Percentiles rank a stretch among this genome's conserved stretches.
Conservation (phyloP, 23 tunicate genomes). For the Halocynthia roretzi region DNA sequence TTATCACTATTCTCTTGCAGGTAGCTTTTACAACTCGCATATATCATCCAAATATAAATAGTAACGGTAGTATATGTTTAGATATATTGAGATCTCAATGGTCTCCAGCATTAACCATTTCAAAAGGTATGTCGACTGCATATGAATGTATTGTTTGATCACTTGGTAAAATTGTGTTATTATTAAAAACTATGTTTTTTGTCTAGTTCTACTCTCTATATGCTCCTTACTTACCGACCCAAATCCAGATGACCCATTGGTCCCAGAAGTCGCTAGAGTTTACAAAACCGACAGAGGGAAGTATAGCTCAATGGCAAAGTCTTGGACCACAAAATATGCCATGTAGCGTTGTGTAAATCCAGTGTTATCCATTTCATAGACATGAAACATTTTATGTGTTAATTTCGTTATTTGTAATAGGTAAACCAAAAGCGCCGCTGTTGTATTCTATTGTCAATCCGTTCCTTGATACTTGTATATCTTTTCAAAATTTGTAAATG, state of each 20-base stretch:
- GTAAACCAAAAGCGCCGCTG: too few relatives aligned
- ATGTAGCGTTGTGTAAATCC: neutral
- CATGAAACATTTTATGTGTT: too few relatives aligned
- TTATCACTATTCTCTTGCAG: slow-evolving; percentile 27
- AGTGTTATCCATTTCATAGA: too few relatives aligned
- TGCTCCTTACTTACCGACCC: slow-evolving; percentile 33
- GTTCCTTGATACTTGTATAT: too few relatives aligned
- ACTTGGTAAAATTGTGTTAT: neutral
- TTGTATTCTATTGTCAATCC: too few relatives aligned
- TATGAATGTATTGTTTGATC: too few relatives aligned
- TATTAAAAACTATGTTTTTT: neutral
- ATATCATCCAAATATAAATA: slow-evolving; percentile 85
- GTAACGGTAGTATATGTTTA: slow-evolving; percentile 86
- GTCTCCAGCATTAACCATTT: slow-evolving; percentile 87
- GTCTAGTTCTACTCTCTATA: slow-evolving; percentile 64
- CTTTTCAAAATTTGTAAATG: too few relatives aligned
- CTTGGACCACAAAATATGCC: slow-evolving; percentile 89
- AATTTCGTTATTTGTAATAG: too few relatives aligned
- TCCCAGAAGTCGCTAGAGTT: slow-evolving; percentile 18
- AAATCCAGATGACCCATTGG: slow-evolving; percentile 43
- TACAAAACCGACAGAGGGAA: slow-evolving; percentile 14
- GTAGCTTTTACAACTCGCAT: slow-evolving; percentile 63
- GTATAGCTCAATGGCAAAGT: slow-evolving; percentile 13
- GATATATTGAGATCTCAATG: slow-evolving; percentile 90
- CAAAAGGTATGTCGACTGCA: slow-evolving; percentile 41